phyloP scores from a whole-genome alignment of 2,113 vertebrate species.

The Setophaga coronata region DNA sequence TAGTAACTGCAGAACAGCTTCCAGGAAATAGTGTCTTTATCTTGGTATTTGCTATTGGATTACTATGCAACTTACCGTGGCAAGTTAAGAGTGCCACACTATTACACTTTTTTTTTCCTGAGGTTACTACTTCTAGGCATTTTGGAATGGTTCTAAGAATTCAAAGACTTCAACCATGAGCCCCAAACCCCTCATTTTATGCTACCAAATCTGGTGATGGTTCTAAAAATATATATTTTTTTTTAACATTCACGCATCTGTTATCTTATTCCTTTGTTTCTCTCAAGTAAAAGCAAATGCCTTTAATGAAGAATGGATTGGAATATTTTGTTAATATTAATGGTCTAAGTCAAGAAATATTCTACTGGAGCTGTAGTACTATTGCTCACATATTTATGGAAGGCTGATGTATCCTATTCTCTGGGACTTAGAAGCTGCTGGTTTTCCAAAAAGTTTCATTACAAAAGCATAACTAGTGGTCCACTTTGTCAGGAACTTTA shows the following conservation, averaged over 20 bases:
- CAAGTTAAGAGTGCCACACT: not conserved
- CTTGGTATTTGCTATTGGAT: not conserved
- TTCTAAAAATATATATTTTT: not conserved
- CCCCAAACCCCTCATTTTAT: not conserved
- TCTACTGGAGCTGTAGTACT: not conserved
- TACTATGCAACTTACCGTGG: not conserved
- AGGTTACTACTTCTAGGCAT: not conserved
- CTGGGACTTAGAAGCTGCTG: not conserved
- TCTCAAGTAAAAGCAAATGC: not conserved
- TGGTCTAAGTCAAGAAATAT: slow-evolving; percentile 8
- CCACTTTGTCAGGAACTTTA: not conserved
- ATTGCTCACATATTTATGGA: not conserved
- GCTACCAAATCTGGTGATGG: not conserved
- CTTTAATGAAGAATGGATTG: not conserved
- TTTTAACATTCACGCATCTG: not conserved
- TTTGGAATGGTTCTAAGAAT: not conserved
- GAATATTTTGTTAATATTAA: not conserved
- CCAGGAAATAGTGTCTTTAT: not conserved
- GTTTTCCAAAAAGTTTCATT: slow-evolving; percentile 21
- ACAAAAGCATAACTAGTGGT: not conserved
- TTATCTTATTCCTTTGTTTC: not conserved
- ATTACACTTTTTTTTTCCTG: fast-evolving
- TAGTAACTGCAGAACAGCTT: not conserved
- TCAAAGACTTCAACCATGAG: not conserved
- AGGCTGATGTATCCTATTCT: not conserved